Percentiles rank a stretch among this genome's conserved stretches.
Conservation (phyloP, 1,140 invertebrate species). For the Lepidurus apus region DNA sequence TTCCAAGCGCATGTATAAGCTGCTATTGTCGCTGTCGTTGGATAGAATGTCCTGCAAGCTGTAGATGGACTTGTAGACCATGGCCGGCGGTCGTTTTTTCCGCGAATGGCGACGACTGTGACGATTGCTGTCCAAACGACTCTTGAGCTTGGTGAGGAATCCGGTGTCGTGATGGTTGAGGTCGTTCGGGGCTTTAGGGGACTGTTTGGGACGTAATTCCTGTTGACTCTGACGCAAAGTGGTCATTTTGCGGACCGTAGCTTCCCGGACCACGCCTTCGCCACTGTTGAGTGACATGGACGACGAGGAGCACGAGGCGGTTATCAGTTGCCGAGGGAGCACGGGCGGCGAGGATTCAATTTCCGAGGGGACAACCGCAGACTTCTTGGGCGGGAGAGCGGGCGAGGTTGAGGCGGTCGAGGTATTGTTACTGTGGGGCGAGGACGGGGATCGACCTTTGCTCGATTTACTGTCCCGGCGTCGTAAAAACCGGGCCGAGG, state of each 20-base stretch:
- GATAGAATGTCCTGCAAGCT: neutral
- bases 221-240: constrained; percentile 25
- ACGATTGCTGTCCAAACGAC: constrained; percentile 17
- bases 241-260: constrained; percentile 32
- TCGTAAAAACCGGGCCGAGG: constrained; percentile 29
- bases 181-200: neutral
- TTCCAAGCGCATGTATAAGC: constrained; percentile 32
- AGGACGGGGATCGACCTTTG: constrained; percentile 23
- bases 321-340: constrained; percentile 22
- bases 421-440: constrained; percentile 25
- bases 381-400: neutral
- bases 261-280: constrained; percentile 28
- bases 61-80: constrained; percentile 1
- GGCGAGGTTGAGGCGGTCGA: constrained; percentile 13
- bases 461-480: constrained; percentile 20
- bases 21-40: constrained; percentile 26
- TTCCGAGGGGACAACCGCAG: neutral
- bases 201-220: neutral
- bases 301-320: constrained; percentile 19
- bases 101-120: constrained; percentile 7
- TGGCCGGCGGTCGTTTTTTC: neutral
- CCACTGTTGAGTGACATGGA: constrained; percentile 18
- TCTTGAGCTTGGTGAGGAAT: constrained; percentile 18
- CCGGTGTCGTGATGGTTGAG: neutral
- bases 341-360: constrained; percentile 18